Percentiles rank a stretch among this genome's conserved stretches.
These are phyloP conservation scores for Folsomia candida DNA, from an alignment of 2,888 invertebrate species.

Conservation along the genomic window DNA sequence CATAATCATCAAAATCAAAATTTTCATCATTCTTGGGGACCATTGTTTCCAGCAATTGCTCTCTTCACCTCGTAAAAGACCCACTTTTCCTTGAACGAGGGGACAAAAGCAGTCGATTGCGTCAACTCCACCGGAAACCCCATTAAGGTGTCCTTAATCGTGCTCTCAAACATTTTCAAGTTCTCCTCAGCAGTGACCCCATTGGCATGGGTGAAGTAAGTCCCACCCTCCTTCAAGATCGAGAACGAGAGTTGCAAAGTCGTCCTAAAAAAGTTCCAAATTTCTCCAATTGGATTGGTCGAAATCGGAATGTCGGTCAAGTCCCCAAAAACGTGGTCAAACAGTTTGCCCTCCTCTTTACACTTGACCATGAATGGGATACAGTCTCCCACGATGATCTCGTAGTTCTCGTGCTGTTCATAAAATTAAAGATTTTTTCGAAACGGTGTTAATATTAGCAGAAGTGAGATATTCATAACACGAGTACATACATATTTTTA, in stretches of 20 bases:
- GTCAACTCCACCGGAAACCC: constrained; percentile 65
- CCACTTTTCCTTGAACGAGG: constrained; percentile 88
- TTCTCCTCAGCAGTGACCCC: constrained; percentile 75
- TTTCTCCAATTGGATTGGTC: constrained; percentile 73
- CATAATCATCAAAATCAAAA: too few relatives aligned
- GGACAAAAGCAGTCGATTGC: constrained; percentile 75
- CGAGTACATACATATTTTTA: too few relatives aligned
- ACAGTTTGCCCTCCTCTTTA: constrained; percentile 71
- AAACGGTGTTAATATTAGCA: too few relatives aligned
- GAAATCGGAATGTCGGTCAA: constrained; percentile 88
- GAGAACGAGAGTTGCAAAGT: constrained; percentile 77
- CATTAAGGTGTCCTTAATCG: not conserved
- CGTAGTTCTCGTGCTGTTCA: constrained; percentile 72
- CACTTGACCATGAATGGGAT: constrained; percentile 76
- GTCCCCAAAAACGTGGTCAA: constrained; percentile 90
- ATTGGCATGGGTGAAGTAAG: constrained; percentile 80
- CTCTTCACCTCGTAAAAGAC: constrained; percentile 72
- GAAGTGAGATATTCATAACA: too few relatives aligned
- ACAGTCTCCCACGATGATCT: constrained; percentile 88
- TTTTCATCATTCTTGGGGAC: too few relatives aligned
- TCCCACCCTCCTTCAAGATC: constrained; percentile 74
- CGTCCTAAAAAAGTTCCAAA: constrained; percentile 82
- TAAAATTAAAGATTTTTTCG: too few relatives aligned
- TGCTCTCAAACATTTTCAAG: constrained; percentile 64
- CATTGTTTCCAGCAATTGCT: too few relatives aligned